These are phyloP conservation scores for Acanthurus lineatus DNA, from an alignment of 2,797 vertebrate species.

Conservation along the genomic window DNA sequence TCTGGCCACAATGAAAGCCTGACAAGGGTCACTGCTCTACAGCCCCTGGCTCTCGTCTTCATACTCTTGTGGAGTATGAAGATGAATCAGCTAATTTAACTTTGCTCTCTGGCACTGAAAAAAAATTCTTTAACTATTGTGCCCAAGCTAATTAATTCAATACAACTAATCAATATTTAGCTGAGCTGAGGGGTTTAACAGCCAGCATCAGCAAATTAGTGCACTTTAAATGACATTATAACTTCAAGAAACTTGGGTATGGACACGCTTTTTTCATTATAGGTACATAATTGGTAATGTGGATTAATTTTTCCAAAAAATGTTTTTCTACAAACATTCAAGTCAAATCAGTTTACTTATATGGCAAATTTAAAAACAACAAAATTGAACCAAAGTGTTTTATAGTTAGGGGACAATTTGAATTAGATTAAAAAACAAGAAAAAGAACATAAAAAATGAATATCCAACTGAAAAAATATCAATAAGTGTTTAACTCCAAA, in stretches of 20 bases:
- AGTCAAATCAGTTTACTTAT: background rate
- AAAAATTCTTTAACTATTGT: slow-evolving; percentile 43
- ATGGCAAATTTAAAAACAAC: background rate
- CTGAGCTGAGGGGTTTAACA: slow-evolving; percentile 51
- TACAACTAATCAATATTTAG: slow-evolving; percentile 72
- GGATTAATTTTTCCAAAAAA: too few relatives aligned
- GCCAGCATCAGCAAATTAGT: slow-evolving; percentile 68
- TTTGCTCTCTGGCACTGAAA: slow-evolving; percentile 59
- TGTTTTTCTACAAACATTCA: too few relatives aligned
- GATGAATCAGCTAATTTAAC: slow-evolving; percentile 74
- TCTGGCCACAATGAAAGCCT: slow-evolving; percentile 44
- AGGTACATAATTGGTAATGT: background rate
- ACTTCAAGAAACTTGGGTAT: slow-evolving; percentile 44
- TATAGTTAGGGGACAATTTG: too few relatives aligned
- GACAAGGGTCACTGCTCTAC: slow-evolving; percentile 59
- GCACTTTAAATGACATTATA: slow-evolving; percentile 52
- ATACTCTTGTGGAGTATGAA: slow-evolving; percentile 53
- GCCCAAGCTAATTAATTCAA: slow-evolving; percentile 70
- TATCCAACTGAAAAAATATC: too few relatives aligned
- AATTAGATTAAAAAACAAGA: too few relatives aligned
- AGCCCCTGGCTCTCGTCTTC: slow-evolving; percentile 34
- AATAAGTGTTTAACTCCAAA: too few relatives aligned
- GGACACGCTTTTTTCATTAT: slow-evolving; percentile 37
- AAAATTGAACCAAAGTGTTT: too few relatives aligned
- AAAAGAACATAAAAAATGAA: too few relatives aligned